These are phyloP conservation scores for Cephus runcator DNA, from an alignment of 2,888 invertebrate species.

Conservation along the genomic window DNA sequence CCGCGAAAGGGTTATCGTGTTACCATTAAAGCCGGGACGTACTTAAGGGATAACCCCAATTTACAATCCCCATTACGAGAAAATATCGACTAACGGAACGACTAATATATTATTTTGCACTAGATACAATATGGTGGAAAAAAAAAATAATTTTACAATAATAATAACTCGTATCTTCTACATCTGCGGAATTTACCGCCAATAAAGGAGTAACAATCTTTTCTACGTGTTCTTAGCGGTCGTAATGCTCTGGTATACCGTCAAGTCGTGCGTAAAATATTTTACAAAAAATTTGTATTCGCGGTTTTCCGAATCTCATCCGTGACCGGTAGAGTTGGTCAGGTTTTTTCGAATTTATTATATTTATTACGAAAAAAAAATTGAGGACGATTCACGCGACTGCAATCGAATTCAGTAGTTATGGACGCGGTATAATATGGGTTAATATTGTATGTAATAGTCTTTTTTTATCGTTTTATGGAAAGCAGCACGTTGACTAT, in stretches of 20 bases:
- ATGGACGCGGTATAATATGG: not conserved
- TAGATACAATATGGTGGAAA: not conserved
- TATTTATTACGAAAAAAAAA: not conserved
- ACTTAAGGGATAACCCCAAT: conserved; percentile 41
- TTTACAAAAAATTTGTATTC: not conserved
- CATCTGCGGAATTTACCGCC: not conserved
- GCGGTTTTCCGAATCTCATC: not conserved
- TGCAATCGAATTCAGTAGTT: not conserved
- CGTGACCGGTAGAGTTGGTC: not conserved
- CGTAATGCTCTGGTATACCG: not conserved
- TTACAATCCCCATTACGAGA: conserved; percentile 18
- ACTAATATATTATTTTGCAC: not conserved
- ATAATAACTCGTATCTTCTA: not conserved
- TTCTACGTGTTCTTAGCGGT: not conserved
- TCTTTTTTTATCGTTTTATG: not conserved
- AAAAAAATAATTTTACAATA: not conserved
- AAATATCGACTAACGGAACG: not conserved
- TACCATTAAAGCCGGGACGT: conserved; percentile 31
- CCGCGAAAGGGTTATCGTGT: conserved; percentile 49
- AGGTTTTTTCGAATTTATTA: not conserved
- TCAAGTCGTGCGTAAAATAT: not conserved
- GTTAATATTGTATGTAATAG: not conserved
- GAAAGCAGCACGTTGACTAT: not conserved
- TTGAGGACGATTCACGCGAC: not conserved
- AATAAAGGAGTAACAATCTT: not conserved